phyloP scores from a whole-genome alignment of 2,113 vertebrate genomes.

The Leucoraja erinaceus region DNA sequence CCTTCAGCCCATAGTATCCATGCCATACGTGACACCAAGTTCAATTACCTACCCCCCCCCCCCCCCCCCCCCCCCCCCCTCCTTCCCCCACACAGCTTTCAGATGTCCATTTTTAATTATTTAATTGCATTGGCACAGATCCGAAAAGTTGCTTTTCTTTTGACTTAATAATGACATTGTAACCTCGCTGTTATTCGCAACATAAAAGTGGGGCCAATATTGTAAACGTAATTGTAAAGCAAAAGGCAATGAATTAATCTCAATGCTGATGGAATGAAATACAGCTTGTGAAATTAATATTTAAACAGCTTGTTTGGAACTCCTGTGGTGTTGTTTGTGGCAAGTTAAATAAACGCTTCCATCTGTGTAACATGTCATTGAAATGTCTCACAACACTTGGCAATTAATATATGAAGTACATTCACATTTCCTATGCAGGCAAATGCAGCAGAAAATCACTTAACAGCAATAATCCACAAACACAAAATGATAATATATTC shows the following conservation, averaged over 20 bases:
- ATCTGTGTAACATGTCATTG: neutral
- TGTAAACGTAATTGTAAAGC: neutral
- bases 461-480: neutral
- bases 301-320: neutral
- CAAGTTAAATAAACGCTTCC: neutral
- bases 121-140: neutral
- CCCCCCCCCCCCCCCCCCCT: no score
- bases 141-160: neutral
- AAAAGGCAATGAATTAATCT: neutral
- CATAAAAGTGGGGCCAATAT: neutral
- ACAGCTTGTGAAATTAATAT: neutral
- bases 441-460: neutral
- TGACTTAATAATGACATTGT: neutral
- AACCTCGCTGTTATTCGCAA: neutral
- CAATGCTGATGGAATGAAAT: neutral
- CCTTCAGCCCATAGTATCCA: no score
- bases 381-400: neutral
- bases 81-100: neutral
- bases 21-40: no score
- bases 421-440: neutral
- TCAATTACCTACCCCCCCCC: no score
- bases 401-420: neutral
- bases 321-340: neutral
- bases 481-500: neutral
- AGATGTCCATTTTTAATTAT: neutral